Base-by-base conservation (phyloP, 2,113 vertebrate species). In the Sciurus niger region DNA sequence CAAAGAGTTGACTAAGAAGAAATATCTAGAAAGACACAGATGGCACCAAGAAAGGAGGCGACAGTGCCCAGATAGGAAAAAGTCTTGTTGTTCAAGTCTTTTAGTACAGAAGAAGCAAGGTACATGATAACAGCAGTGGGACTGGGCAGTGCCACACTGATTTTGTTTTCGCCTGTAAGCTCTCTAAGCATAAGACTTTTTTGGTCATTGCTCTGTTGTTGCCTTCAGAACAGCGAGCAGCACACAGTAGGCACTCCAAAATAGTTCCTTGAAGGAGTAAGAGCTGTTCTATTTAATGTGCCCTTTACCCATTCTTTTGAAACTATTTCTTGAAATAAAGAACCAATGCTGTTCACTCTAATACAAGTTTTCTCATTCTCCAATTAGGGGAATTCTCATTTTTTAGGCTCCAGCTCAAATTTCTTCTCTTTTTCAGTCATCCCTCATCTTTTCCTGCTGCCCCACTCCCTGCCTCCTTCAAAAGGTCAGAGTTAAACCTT, bases 371-470 rank as follows among this genome's bases (percentile, higher is more conserved):
- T 58, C 72, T 68, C 24, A 80, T 46, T 58, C 48, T 63, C 34
- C 91, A 86, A 89, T 88, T 74, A 84, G 63, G 48, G 63, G 87
- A 78, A 84, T 89, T 89, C 74, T 94, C 51, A 84, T 37, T 30
- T 63, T 93, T 72, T 60, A 86, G 28, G 9, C 28, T 78, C 48
- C 84, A 78, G 67, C 28, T 96, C 85, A 89, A 67, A 87, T 89
- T 90, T 92, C 53, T 96, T 93, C 51, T 85, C 78, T 93, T 96
- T 58, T 53, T 96, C 91, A 90, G 65, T 95, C 78, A 80, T 93
- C 80, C 30, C 28, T 51, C 18, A 89, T 74, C 32, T 12, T 43
- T 90, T 95, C 55, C 77, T 92, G 40, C 55, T n/a, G 24, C 70
- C 92, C 92, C n/a, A 79, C 28, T 89, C 51, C 43, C 25, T 22